Base-by-base conservation (phyloP, 2,888 invertebrate species). In the Scaptodrosophila latifasciaeformis region DNA sequence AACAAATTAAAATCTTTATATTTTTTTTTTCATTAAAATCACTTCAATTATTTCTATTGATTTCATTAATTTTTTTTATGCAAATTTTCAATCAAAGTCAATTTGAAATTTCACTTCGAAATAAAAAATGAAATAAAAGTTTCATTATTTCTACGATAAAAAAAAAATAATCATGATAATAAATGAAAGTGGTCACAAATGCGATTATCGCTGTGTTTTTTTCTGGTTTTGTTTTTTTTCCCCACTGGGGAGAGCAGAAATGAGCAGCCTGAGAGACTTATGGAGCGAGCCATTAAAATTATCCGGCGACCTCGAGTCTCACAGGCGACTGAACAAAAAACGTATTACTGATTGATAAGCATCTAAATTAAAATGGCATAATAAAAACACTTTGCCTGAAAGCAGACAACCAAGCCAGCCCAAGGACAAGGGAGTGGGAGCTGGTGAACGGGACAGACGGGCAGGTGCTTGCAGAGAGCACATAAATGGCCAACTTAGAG, bases 321-420 rank as follows among this genome's bases (percentile, higher is more conserved):
- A n/a, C n/a, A n/a, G n/a, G n/a, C n/a, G n/a, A n/a, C n/a, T n/a
- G n/a, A n/a, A n/a, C n/a, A n/a, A n/a, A 58, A 79, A 60, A 63
- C 77, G 66, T 77, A 75, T 68, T 77, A 70, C 67, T 58, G 46
- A 70, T 77, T 80, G 76, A 76, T 76, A 80, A 47, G 59, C 58
- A 76, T 76, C 76, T 77, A 77, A 80, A 76, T 76, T 80, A 76
- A 76, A 76, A 80, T 80, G 74, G 65, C 70, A 70, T 74, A 65
- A 68, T 76, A 80, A 77, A 76, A 70, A 63, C 78, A 60, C 67
- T 67, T 70, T 51, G 44, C 18, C 17, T 37, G 10, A 48, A 39
- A 37, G 37, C 29, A 48, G 34, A 10, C 12, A 17, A 21, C 35
- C 17, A 47, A 15, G 24, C 24, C 24, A 7, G 4, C 24, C 3